A percentile compares a stretch with the other conserved stretches of the same genome.
Conservation (phyloP, 2,797 vertebrate genomes). For the Xenentodon cancila region DNA sequence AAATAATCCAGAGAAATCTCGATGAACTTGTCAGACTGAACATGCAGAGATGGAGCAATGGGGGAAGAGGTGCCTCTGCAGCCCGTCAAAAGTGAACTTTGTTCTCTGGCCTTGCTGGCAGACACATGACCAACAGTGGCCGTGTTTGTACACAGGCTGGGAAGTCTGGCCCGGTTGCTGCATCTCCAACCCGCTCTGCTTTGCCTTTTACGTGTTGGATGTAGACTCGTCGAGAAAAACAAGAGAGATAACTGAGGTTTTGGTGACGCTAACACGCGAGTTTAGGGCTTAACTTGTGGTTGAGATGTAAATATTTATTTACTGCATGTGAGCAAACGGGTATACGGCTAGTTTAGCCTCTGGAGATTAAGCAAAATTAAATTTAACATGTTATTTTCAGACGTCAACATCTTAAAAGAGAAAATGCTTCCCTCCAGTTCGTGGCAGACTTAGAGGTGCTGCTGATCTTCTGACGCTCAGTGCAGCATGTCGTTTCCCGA, state of each 20-base stretch:
- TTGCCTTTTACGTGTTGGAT: slow-evolving; percentile 29
- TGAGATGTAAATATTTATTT: slow-evolving; percentile 50
- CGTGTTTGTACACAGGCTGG: slow-evolving; percentile 63
- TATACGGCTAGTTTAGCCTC: not conserved
- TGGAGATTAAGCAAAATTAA: not conserved
- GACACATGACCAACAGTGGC: slow-evolving; percentile 64
- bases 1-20: slow-evolving; percentile 54
- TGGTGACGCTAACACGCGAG: slow-evolving; percentile 65
- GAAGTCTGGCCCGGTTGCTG: slow-evolving; percentile 34
- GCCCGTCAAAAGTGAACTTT: slow-evolving; percentile 74
- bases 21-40: slow-evolving; percentile 11
- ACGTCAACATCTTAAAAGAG: not conserved
- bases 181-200: slow-evolving; percentile 48
- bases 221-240: slow-evolving; percentile 39
- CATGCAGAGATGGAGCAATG: slow-evolving; percentile 15
- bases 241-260: slow-evolving; percentile 69
- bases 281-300: slow-evolving; percentile 66
- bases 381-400: not conserved
- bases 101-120: slow-evolving; percentile 59
- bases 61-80: slow-evolving; percentile 39
- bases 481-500: slow-evolving; percentile 4
- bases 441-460: not conserved
- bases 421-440: not conserved
- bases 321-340: slow-evolving; percentile 24
- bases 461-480: not conserved